Evolutionary conservation across 2,113 vertebrate species (phyloP), one percentile per base, ranked within the genome.

Genomic region (Catharus fuscescens): DNA sequence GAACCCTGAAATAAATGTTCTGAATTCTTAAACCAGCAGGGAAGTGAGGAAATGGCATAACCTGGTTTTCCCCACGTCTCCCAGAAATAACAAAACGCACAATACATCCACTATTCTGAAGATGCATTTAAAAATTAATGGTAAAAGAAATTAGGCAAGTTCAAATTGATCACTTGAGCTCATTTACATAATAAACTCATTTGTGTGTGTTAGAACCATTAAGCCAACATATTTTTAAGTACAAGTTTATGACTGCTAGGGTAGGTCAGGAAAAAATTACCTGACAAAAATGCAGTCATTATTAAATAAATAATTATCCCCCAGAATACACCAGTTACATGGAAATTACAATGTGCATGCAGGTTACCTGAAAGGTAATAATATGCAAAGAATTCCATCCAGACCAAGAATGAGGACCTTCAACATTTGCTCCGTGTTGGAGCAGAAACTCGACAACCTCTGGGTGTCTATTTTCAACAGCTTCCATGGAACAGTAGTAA

Each of bases 311-410:
- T 7, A 71, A 85, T 60, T 89, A 72, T 84, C 87, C 86, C 86
- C 90, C 67, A 84, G 88, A 91, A 94, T 18, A 93, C 44, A 96
- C 11, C 82, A 89, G 94, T 93, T 92, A 93, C 78, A 93, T 12
- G 18, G 64, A 92, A 96, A 89, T 88, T 16, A 88, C 8, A 21
- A 93, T 80, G 87, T 77, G 80, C 74, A 90, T 74, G 87, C 40
- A 96, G 74, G 67, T 97, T 98, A 98, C 98, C 98, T 98, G 98
- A 92, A 98, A 99, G 90, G 98, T n/a, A n/a, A n/a, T n/a, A n/a
- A n/a, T n/a, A n/a, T 99, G 99, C 54, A 99, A 98, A 89, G 99
- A 98, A 90, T 99, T 99, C 99, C 99, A 99, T 74, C 98, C 98
- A 67, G 98, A 99, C 65, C 98, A 97, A 3, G 98, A 99, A 97